These are phyloP conservation scores for Nyctalus aviator DNA, from an alignment of 2,797 vertebrate species.

Conservation along the genomic window DNA sequence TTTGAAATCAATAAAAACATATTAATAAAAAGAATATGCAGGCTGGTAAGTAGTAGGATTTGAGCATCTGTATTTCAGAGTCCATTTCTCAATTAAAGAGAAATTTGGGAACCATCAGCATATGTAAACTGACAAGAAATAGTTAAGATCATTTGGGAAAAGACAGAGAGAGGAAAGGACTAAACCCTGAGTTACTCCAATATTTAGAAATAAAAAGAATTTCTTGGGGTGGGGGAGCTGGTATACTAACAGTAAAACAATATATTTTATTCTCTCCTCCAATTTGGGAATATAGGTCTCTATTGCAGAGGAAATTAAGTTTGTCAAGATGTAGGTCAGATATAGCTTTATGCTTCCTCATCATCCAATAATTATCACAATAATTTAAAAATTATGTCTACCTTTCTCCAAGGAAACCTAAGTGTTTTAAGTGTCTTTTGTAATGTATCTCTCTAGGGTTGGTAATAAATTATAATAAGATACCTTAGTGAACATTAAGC, in stretches of 20 bases:
- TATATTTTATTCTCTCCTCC: neutral
- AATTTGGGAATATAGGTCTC: neutral
- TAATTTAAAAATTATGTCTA: slow-evolving; percentile 65
- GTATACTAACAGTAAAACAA: neutral
- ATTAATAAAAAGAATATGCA: neutral
- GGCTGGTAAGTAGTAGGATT: neutral
- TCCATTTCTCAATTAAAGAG: slow-evolving; percentile 5
- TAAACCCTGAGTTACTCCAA: neutral
- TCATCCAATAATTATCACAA: slow-evolving; percentile 61
- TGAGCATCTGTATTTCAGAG: neutral
- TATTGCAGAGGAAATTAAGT: slow-evolving; percentile 26
- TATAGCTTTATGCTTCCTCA: neutral
- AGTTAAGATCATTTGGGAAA: neutral
- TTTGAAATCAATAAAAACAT: neutral
- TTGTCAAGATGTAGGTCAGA: neutral
- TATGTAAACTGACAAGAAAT: neutral
- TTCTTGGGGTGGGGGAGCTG: neutral
- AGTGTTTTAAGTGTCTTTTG: slow-evolving; percentile 29
- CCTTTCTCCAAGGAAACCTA: slow-evolving; percentile 60
- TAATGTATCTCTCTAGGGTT: slow-evolving; percentile 54
- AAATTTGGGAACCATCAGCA: neutral
- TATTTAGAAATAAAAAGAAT: slow-evolving; percentile 20
- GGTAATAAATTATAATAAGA: slow-evolving; percentile 73
- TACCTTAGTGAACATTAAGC: slow-evolving; percentile 70
- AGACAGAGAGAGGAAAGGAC: neutral